These are phyloP conservation scores for Zaprionus ornatus DNA, from an alignment of 1,140 invertebrate species.

Conservation along the genomic window DNA sequence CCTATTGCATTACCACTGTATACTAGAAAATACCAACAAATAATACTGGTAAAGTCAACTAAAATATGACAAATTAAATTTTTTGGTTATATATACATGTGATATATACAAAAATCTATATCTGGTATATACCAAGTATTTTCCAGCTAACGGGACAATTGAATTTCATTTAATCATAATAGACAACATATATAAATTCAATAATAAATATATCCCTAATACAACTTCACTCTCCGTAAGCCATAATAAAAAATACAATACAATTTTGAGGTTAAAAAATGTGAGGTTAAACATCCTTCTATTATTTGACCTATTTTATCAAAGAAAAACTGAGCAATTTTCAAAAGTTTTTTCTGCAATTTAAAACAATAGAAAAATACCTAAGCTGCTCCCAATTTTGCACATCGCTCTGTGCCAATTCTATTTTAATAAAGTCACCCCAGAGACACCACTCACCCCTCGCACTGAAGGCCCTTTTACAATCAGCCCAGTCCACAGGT, in stretches of 20 bases:
- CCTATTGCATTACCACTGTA: neutral
- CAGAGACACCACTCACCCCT: neutral
- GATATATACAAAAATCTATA: too few species aligned
- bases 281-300: too few species aligned
- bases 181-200: too few species aligned
- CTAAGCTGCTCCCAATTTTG: neutral
- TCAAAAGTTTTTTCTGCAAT: neutral
- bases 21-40: neutral
- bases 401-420: neutral
- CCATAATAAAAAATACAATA: too few species aligned
- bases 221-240: too few species aligned
- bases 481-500: neutral
- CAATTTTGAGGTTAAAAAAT: too few species aligned
- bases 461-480: neutral
- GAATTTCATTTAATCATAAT: too few species aligned
- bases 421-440: slow-evolving; percentile 23
- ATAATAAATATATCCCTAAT: too few species aligned
- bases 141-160: too few species aligned
- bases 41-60: neutral
- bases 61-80: too few species aligned
- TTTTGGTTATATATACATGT: too few species aligned
- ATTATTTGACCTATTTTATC: neutral
- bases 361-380: neutral
- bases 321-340: neutral
- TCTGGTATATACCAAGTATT: too few species aligned